Evolutionary conservation across 35 echinoderm and acorn worm species (phyloP).

Genomic region (Patiria miniata): DNA sequence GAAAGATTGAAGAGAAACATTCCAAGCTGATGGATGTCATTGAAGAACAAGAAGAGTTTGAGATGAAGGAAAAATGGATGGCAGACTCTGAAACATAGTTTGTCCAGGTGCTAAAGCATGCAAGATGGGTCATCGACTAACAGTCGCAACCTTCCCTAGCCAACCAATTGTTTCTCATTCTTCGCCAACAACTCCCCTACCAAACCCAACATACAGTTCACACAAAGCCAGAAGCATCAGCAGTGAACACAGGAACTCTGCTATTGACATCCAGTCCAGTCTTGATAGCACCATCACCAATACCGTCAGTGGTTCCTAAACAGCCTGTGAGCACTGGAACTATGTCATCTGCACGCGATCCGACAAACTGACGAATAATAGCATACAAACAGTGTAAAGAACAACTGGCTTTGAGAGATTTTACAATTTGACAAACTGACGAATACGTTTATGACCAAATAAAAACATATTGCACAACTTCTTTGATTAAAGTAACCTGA

Average conservation of each 20-base stretch:
- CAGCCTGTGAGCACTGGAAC: not conserved
- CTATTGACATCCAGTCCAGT: not conserved
- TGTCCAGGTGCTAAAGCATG: constrained; percentile 32
- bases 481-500: too few species aligned
- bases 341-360: not conserved
- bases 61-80: constrained; percentile 71
- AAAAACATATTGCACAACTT: too few species aligned
- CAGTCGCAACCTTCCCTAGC: not conserved
- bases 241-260: constrained; percentile 37
- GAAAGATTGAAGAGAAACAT: constrained; percentile 62
- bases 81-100: constrained; percentile 66
- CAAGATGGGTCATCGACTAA: constrained; percentile 42
- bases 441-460: too few species aligned
- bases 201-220: constrained; percentile 4
- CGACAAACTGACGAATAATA: not conserved
- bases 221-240: not conserved
- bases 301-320: not conserved
- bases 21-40: constrained; percentile 50
- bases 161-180: not conserved
- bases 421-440: too few species aligned
- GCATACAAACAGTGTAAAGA: too few species aligned
- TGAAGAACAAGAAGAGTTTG: constrained; percentile 46
- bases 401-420: too few species aligned
- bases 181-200: not conserved
- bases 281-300: not conserved